phyloP scores from a whole-genome alignment of 2,888 invertebrate genomes.

The Pseudococcus longispinus region DNA sequence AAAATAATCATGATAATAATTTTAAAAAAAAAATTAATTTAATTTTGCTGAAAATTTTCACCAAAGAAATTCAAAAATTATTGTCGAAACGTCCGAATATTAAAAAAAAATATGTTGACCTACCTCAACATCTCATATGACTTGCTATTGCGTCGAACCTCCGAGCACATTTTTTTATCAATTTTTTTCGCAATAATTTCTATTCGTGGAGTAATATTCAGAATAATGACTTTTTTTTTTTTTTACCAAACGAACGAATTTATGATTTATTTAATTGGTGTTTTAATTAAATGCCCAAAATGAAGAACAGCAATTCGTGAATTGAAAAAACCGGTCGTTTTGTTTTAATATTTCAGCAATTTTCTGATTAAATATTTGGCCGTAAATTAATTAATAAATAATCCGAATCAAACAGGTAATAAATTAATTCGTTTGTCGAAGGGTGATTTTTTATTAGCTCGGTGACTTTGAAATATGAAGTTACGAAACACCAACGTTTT shows the following conservation, averaged over 20 bases:
- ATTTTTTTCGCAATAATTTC: not conserved
- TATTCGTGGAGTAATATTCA: not conserved
- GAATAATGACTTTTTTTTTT: not conserved
- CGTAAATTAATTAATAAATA: not conserved
- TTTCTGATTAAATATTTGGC: not conserved
- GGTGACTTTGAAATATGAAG: constrained; percentile 20
- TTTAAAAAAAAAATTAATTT: too few species aligned
- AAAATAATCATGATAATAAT: too few species aligned
- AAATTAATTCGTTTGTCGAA: not conserved
- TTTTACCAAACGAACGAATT: not conserved
- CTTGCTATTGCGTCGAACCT: not conserved
- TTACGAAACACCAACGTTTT: not conserved
- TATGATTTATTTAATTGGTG: not conserved
- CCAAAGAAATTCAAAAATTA: too few species aligned
- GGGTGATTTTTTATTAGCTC: not conserved
- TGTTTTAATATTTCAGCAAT: not conserved
- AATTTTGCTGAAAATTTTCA: too few species aligned
- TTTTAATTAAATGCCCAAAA: too few species aligned
- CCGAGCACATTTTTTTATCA: not conserved
- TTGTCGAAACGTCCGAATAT: not conserved
- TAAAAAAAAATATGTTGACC: not conserved
- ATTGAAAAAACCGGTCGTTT: too few species aligned
- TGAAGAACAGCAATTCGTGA: too few species aligned
- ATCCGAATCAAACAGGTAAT: constrained; percentile 16
- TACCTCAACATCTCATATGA: not conserved